Evolutionary conservation across 2,888 invertebrate species (phyloP).

Genomic region (Griposia aprilina): DNA sequence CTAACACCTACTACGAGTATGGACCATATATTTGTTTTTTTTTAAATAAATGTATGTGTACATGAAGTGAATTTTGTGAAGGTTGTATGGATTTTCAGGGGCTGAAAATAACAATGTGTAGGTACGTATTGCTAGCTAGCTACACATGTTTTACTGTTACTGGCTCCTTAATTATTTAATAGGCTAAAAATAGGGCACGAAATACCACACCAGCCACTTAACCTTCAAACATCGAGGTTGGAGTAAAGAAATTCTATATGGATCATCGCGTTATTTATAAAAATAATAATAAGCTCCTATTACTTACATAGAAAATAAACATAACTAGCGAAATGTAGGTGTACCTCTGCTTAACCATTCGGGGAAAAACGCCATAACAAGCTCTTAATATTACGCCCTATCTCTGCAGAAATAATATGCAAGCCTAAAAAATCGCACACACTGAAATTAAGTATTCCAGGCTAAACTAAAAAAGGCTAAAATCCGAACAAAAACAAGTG

Average conservation of each 20-base stretch:
- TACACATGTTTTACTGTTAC: not conserved
- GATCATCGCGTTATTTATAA: no score
- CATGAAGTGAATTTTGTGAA: not conserved
- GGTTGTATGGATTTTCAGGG: not conserved
- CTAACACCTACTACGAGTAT: no score
- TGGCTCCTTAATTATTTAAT: conserved; percentile 17
- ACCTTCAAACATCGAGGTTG: conserved; percentile 3
- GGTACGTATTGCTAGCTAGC: not conserved
- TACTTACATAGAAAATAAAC: not conserved
- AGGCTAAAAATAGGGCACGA: conserved; percentile 2
- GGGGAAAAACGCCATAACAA: not conserved
- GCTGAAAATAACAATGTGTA: not conserved
- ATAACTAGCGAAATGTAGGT: not conserved
- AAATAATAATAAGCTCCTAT: no score
- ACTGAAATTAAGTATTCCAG: no score
- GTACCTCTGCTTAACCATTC: not conserved
- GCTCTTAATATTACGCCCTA: not conserved
- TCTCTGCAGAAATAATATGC: not conserved
- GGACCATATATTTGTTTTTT: no score
- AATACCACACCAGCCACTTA: conserved; percentile 1
- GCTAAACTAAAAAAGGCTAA: no score
- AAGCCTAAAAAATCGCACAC: not conserved
- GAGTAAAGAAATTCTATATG: no score
- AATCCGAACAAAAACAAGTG: no score
- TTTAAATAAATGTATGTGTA: no score